A percentile compares a stretch with the other conserved stretches of the same genome.
These are phyloP conservation scores for Troides oblongomaculatus DNA, from an alignment of 2,888 invertebrate species.

Conservation along the genomic window DNA sequence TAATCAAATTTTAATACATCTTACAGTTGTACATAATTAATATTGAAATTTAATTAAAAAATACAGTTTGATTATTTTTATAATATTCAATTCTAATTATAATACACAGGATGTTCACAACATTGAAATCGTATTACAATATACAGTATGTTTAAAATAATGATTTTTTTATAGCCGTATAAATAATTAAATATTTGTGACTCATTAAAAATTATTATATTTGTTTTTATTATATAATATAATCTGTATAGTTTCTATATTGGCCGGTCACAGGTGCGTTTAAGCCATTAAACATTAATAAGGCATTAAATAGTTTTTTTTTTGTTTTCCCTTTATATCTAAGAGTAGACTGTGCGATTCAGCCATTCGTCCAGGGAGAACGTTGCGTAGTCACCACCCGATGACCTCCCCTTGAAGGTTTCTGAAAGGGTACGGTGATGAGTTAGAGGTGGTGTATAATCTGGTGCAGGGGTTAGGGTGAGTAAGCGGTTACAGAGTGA, in stretches of 20 bases:
- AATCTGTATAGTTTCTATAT: neutral
- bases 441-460: slow-evolving; percentile 23
- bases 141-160: too few relatives aligned
- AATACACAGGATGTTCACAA: too few relatives aligned
- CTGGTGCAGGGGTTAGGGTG: slow-evolving; percentile 37
- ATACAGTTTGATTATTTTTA: too few relatives aligned
- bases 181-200: slow-evolving; percentile 40
- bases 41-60: neutral
- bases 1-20: too few relatives aligned
- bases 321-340: slow-evolving; percentile 45
- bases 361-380: slow-evolving; percentile 96
- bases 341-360: slow-evolving; percentile 92
- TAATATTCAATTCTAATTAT: too few relatives aligned
- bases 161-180: slow-evolving; percentile 41
- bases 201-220: slow-evolving; percentile 31
- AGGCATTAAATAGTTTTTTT: slow-evolving; percentile 32
- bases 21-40: neutral
- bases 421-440: slow-evolving; percentile 78
- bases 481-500: slow-evolving; percentile 53
- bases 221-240: slow-evolving; percentile 6
- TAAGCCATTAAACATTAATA: slow-evolving; percentile 31
- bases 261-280: slow-evolving; percentile 26
- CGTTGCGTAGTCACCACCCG: slow-evolving; percentile 86
- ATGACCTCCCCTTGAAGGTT: slow-evolving; percentile 87
- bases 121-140: too few relatives aligned